Evolutionary conservation across 2,888 invertebrate genomes (phyloP).

Genomic region (Drosophila falleni): DNA sequence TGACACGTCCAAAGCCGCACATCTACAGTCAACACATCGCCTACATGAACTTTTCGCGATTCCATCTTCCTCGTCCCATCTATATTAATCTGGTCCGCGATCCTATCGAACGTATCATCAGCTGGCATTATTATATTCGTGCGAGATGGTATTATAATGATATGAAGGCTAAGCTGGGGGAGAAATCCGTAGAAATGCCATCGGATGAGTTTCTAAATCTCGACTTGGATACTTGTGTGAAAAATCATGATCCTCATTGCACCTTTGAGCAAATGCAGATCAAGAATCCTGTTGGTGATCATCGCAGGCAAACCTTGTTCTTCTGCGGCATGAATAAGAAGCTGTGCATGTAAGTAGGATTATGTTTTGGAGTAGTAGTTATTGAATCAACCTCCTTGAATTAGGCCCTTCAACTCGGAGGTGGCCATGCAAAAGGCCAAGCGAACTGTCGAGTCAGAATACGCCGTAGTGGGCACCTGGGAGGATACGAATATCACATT

Average conservation of each 20-base stretch:
- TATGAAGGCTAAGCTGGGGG: slow-evolving; percentile 87
- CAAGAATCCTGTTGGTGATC: slow-evolving; percentile 93
- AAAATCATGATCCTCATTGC: slow-evolving; percentile 92
- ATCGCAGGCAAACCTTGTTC: slow-evolving; percentile 93
- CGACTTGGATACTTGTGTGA: slow-evolving; percentile 94
- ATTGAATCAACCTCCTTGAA: slow-evolving; percentile 47
- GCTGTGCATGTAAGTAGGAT: slow-evolving; percentile 90
- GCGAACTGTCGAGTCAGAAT: slow-evolving; percentile 93
- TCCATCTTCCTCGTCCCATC: slow-evolving; percentile 92
- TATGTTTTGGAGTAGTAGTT: not conserved
- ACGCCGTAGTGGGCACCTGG: slow-evolving; percentile 94
- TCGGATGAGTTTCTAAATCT: slow-evolving; percentile 90
- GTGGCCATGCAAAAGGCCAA: slow-evolving; percentile 94
- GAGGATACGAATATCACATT: slow-evolving; percentile 95
- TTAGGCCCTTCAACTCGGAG: slow-evolving; percentile 93
- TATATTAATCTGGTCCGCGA: slow-evolving; percentile 96
- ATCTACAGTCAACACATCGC: slow-evolving; percentile 95
- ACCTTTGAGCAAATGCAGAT: slow-evolving; percentile 92
- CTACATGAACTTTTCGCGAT: slow-evolving; percentile 94
- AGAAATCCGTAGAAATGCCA: slow-evolving; percentile 70
- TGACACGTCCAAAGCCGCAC: slow-evolving; percentile 90
- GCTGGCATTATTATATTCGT: slow-evolving; percentile 96
- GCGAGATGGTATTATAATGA: slow-evolving; percentile 95
- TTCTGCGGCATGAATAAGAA: slow-evolving; percentile 94
- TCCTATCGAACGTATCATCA: slow-evolving; percentile 95